Evolutionary conservation across 2,888 invertebrate species (phyloP).

Genomic region (Folsomia candida): DNA sequence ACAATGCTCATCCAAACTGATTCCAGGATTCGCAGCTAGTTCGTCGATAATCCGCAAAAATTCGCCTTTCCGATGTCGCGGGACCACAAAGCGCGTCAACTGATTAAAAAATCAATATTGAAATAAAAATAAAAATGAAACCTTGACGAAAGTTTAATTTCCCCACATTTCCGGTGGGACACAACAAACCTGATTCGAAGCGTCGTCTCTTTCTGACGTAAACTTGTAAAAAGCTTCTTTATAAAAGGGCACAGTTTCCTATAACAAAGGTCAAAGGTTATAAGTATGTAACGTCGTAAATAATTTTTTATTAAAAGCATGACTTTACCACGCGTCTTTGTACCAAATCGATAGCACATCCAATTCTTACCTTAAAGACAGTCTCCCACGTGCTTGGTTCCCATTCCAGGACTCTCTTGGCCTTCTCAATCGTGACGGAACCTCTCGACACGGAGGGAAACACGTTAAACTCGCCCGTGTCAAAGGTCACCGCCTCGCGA

Average conservation of each 20-base stretch:
- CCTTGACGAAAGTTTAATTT: too few species aligned
- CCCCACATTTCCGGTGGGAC: too few species aligned
- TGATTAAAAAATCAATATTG: too few species aligned
- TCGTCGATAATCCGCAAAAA: conserved; percentile 44
- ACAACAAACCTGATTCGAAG: conserved; percentile 35
- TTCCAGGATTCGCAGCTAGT: conserved; percentile 16
- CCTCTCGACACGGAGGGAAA: conserved; percentile 56
- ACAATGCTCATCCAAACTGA: conserved; percentile 16
- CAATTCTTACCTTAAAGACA: conserved; percentile 50
- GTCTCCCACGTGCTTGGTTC: conserved; percentile 53
- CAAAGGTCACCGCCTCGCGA: too few species aligned
- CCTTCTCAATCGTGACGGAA: conserved; percentile 54
- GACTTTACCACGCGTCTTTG: too few species aligned
- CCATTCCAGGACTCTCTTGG: conserved; percentile 53
- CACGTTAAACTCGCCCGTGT: conserved; percentile 51
- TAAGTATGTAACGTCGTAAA: too few species aligned
- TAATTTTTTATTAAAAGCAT: too few species aligned
- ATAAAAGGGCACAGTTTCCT: conserved; percentile 54
- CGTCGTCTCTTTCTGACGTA: conserved; percentile 49
- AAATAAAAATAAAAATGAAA: too few species aligned
- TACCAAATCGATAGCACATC: too few species aligned
- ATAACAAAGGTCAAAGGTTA: too few species aligned
- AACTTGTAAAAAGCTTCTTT: conserved; percentile 53
- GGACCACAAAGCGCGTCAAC: conserved; percentile 39
- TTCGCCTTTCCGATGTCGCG: conserved; percentile 41